Evolutionary conservation across 2,797 vertebrate genomes (phyloP), one percentile per base, ranked within the genome.

Genomic region (Tangara arthus): DNA sequence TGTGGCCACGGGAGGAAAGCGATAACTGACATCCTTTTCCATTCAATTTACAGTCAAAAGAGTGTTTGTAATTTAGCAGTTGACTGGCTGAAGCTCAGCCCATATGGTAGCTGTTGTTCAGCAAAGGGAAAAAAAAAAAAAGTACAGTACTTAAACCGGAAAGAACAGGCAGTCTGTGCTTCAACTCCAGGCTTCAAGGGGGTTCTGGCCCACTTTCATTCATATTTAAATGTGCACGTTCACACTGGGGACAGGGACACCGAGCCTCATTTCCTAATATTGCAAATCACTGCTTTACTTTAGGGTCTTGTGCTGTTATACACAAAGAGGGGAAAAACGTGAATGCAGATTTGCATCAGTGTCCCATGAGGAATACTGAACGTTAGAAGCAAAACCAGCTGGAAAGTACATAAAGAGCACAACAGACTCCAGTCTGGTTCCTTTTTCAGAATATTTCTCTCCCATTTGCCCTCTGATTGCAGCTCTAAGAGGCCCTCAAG

Each of bases 11-110:
- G 94, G 93, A 96, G 95, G 94, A 93, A 96, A 96, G 96, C 87
- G 76, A 77, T 96, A 97, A 97, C 96, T 92, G 95, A 97, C 97
- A 98, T 95, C 94, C 97, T 97, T 93, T 94, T 85, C 97, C 95
- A 96, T 97, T 97, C 93, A 96, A 96, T 95, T 97, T 89, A 91
- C 89, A 96, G 94, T 98, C 94, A 95, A 97, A 96, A 80, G 94
- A 95, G 90, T 35, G 84, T 90, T 96, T 96, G 97, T 96, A 94
- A 97, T 97, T 96, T 96, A 95, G 96, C 81, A 95, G 95, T 90
- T 96, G 91, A 95, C 96, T 96, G 94, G 95, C 95, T 95, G 93
- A 95, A 96, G 94, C 96, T 97, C 95, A 88, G 97, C 96, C 95
- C 97, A 97, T 97, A 97, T 97, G 97, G 96, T 96, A 90, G 95